Conservation (phyloP, 2,797 vertebrate genomes). For the Siniperca undulata region DNA sequence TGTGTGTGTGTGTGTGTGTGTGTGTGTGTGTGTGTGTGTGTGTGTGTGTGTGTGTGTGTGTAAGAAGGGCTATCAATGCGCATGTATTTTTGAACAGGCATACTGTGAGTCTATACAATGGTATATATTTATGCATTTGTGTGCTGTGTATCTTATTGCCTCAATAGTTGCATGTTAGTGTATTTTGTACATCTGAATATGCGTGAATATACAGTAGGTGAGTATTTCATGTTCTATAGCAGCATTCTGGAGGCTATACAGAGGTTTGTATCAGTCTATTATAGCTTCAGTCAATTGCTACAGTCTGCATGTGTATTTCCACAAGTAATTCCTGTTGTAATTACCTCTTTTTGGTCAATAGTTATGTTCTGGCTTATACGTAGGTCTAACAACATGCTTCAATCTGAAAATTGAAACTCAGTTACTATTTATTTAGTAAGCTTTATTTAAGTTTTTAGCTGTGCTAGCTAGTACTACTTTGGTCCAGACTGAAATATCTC, state of each 20-base stretch:
- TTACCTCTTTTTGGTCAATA: too few species aligned
- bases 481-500: not conserved
- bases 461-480: not conserved
- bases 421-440: not conserved
- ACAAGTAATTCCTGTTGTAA: too few species aligned
- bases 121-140: conserved; percentile 26
- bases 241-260: not conserved
- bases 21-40: conserved; percentile 6
- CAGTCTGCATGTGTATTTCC: not conserved
- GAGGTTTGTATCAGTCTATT: conserved; percentile 9
- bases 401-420: not conserved
- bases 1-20: conserved; percentile 21
- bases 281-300: not conserved
- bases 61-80: not conserved
- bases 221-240: conserved; percentile 10
- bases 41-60: not conserved
- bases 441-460: not conserved
- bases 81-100: conserved; percentile 62
- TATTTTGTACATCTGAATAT: not conserved
- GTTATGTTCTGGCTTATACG: not conserved
- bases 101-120: conserved; percentile 10
- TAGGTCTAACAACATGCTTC: not conserved
- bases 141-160: not conserved
- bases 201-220: conserved; percentile 1
- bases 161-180: not conserved